A percentile compares a stretch with the other conserved stretches of the same genome.
These are phyloP conservation scores for Meloidogyne chitwoodi DNA, from an alignment of 1,140 invertebrate species.

Conservation along the genomic window DNA sequence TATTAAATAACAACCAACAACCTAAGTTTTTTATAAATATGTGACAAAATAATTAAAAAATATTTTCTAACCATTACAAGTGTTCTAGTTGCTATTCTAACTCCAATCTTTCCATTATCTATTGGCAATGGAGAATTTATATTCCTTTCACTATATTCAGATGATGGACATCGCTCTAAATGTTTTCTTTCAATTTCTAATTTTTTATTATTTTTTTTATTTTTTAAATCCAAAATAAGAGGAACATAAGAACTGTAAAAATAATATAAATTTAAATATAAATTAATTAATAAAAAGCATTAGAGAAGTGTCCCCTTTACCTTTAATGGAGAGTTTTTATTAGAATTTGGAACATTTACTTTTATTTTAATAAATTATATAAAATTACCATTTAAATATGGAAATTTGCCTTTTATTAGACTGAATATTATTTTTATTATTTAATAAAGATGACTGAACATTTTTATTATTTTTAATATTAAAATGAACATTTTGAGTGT, in stretches of 20 bases:
- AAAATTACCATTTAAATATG: not conserved
- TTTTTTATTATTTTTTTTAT: not conserved
- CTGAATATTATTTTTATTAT: not conserved
- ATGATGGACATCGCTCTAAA: not conserved
- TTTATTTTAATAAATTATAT: not conserved
- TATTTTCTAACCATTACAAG: slow-evolving; percentile 43
- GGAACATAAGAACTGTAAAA: not conserved
- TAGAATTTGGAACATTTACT: too few species aligned
- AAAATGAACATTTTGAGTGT: not conserved
- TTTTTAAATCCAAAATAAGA: not conserved
- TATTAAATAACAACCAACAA: slow-evolving; percentile 50
- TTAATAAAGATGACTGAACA: not conserved
- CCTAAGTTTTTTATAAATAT: too few species aligned
- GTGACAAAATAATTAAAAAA: not conserved
- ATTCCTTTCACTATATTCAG: not conserved
- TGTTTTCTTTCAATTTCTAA: not conserved
- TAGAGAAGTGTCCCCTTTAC: too few species aligned
- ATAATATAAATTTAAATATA: not conserved
- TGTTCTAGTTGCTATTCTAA: slow-evolving; percentile 47
- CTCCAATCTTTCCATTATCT: slow-evolving; percentile 45
- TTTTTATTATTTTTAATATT: not conserved
- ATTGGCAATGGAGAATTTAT: not conserved
- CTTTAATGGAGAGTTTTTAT: too few species aligned
- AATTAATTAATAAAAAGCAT: too few species aligned
- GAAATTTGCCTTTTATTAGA: not conserved